Conservation (phyloP, 2,888 invertebrate species). For the Agrotis puta region DNA sequence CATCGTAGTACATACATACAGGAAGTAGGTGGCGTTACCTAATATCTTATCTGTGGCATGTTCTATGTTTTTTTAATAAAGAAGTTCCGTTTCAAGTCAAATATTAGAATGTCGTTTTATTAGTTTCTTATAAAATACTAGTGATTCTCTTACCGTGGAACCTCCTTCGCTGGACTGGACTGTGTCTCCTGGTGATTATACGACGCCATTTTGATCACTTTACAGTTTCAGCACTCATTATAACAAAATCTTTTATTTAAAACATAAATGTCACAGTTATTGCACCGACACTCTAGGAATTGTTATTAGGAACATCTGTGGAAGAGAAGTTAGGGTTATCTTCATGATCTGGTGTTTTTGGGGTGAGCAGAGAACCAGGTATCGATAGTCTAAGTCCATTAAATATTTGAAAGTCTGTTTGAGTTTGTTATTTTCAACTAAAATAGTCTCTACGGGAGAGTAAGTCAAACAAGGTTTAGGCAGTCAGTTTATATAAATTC, state of each 20-base stretch:
- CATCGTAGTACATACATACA: too few relatives aligned
- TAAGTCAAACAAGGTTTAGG: neutral
- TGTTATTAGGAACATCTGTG: slow-evolving; percentile 65
- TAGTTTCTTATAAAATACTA: too few relatives aligned
- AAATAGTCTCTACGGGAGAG: neutral
- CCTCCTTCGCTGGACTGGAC: slow-evolving; percentile 84
- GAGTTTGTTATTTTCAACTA: too few relatives aligned
- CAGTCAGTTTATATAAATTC: too few relatives aligned
- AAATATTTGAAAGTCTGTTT: too few relatives aligned
- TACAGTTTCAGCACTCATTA: slow-evolving; percentile 74
- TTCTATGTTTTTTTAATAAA: too few relatives aligned
- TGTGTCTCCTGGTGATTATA: slow-evolving; percentile 84
- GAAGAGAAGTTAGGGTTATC: slow-evolving; percentile 38
- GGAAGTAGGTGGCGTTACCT: too few relatives aligned
- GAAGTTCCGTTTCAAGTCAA: too few relatives aligned
- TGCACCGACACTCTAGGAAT: slow-evolving; percentile 64
- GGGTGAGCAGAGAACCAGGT: slow-evolving; percentile 23
- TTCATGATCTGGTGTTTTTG: neutral
- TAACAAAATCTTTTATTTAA: slow-evolving; percentile 35
- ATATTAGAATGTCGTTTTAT: too few relatives aligned
- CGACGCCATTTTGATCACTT: slow-evolving; percentile 80
- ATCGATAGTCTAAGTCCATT: slow-evolving; percentile 7
- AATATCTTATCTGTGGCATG: too few relatives aligned
- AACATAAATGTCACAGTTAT: slow-evolving; percentile 55
- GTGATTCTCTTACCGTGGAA: slow-evolving; percentile 80